Evolutionary conservation across 2,888 invertebrate genomes (phyloP).

Genomic region (Ligdia adustata): DNA sequence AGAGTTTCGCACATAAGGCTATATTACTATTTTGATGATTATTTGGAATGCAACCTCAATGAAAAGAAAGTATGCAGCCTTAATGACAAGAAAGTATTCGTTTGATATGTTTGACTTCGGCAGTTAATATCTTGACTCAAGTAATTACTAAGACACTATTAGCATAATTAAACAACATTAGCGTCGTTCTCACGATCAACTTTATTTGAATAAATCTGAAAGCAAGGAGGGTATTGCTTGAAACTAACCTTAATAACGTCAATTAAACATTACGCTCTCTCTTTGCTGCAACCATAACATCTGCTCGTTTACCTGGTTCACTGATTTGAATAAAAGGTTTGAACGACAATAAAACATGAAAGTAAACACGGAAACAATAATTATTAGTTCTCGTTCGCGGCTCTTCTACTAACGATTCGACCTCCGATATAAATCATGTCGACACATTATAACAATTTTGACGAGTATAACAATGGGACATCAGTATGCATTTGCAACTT

Average conservation of each 20-base stretch:
- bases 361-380: slow-evolving; percentile 44
- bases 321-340: slow-evolving; percentile 31
- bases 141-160: not conserved
- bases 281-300: slow-evolving; percentile 27
- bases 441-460: slow-evolving; percentile 52
- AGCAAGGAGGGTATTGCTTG: slow-evolving; percentile 31
- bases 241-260: slow-evolving; percentile 31
- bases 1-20: too few relatives aligned
- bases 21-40: too few relatives aligned
- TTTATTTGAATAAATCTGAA: slow-evolving; percentile 30
- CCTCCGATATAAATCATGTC: slow-evolving; percentile 52
- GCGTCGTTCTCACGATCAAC: slow-evolving; percentile 33
- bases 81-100: too few relatives aligned
- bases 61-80: too few relatives aligned
- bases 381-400: slow-evolving; percentile 40
- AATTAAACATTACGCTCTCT: slow-evolving; percentile 31
- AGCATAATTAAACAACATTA: not conserved
- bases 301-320: slow-evolving; percentile 26
- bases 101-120: not conserved
- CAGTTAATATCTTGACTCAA: not conserved
- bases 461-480: slow-evolving; percentile 65
- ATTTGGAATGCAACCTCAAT: too few relatives aligned
- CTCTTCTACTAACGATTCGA: slow-evolving; percentile 42
- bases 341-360: slow-evolving; percentile 39
- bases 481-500: slow-evolving; percentile 68